Evolutionary conservation across 2,113 vertebrate genomes (phyloP).

Genomic region (Myrmecophaga tridactyla): DNA sequence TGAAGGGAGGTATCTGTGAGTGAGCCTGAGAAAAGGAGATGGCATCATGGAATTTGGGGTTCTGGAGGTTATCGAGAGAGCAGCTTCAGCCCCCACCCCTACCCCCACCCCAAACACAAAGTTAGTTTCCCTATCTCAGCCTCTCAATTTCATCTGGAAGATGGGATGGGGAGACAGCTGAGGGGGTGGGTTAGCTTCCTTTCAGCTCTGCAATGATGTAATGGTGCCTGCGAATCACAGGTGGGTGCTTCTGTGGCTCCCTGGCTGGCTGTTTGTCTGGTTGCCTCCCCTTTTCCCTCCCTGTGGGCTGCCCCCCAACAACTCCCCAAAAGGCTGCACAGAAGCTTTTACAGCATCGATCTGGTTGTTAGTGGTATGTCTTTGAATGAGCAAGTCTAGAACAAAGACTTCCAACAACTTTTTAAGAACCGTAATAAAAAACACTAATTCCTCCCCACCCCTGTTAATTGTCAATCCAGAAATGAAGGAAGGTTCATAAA

Average conservation of each 20-base stretch:
- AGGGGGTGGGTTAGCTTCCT: not conserved
- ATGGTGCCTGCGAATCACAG: not conserved
- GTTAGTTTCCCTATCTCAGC: not conserved
- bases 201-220: not conserved
- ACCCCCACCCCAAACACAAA: not conserved
- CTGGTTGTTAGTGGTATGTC: not conserved
- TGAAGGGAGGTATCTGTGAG: not conserved
- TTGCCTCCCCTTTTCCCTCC: not conserved
- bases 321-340: rapidly evolving
- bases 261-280: not conserved
- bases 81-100: not conserved
- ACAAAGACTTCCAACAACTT: not conserved
- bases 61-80: not conserved
- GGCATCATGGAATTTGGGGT: not conserved
- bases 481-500: not conserved
- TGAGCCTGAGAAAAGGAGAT: not conserved
- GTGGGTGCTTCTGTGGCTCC: not conserved
- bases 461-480: not conserved
- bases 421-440: not conserved
- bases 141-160: not conserved
- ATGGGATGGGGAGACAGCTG: not conserved
- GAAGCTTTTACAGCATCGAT: not conserved
- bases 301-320: too few relatives aligned
- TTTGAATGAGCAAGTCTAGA: not conserved
- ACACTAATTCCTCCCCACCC: not conserved